phyloP scores from a whole-genome alignment of 2,797 vertebrate genomes.

The Myotis myotis region DNA sequence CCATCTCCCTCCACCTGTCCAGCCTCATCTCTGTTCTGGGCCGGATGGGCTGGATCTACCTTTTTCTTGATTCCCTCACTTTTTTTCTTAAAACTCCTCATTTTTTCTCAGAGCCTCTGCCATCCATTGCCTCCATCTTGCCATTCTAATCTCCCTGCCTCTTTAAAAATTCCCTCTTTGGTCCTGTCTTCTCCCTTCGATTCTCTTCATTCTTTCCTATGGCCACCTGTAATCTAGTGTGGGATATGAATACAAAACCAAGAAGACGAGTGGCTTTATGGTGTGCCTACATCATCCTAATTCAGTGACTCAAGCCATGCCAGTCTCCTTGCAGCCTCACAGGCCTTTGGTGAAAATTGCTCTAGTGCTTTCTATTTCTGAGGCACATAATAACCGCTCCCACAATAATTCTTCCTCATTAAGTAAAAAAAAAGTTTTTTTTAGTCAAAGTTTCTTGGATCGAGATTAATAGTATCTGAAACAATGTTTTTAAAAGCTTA shows the following conservation, averaged over 20 bases:
- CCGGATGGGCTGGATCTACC: not conserved
- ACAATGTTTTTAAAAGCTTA: not conserved
- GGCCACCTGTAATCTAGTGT: not conserved
- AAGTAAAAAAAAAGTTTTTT: not conserved
- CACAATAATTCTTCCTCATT: constrained; percentile 2
- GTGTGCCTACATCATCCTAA: not conserved
- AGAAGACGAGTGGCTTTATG: not conserved
- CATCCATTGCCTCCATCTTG: not conserved
- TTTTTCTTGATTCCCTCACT: not conserved
- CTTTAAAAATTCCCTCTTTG: not conserved
- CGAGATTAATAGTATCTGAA: constrained; percentile 15
- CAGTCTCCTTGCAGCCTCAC: not conserved
- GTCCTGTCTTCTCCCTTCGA: not conserved
- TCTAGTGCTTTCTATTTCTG: not conserved
- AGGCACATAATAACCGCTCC: not conserved
- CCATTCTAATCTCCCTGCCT: not conserved
- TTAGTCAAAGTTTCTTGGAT: constrained; percentile 32
- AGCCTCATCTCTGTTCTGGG: not conserved
- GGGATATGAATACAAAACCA: not conserved
- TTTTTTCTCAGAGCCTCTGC: not conserved
- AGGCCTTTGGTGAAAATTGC: not conserved
- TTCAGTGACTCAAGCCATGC: not conserved
- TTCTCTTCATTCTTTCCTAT: not conserved
- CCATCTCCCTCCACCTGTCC: no score
- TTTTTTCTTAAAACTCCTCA: not conserved